Base-by-base conservation (phyloP, 2,113 vertebrate genomes). In the Zosterops hypoxanthus region DNA sequence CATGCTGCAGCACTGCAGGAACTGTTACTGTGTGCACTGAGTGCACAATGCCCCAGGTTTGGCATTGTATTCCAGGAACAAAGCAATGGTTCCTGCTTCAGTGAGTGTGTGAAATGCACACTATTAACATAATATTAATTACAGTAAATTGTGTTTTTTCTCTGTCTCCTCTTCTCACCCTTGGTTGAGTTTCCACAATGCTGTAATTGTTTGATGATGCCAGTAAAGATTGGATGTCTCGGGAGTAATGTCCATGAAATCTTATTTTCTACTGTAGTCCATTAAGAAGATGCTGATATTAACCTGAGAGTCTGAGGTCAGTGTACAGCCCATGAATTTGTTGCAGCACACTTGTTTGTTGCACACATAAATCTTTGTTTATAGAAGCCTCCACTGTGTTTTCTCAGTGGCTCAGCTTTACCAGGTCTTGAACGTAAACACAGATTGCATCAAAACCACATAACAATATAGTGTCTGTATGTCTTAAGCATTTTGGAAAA, bases 121-220 rank as follows among this genome's bases (percentile, higher is more conserved):
- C 19, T 59, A 52, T 63, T 64, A 91, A 56, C 34, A 25, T 50
- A 85, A 56, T 28, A 82, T 47, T 93, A 95, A 95, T 93, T 85
- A 29, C 14, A 72, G 46, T 57, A 78, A 86, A 81, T 41, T 25
- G 46, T 59, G 14, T 1, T 63, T 9, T 34, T 64, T 26, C 36
- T 69, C 3, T 49, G 21, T 86, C 39, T 88, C 34, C 47, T 23
- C 47, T 49, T 24, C 23, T 72, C 39, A 36, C 14, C 23, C n/a
- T 84, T 10, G 3, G 22, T 2, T 78, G 53, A 69, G 11, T 72
- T 87, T 49, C 49, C 53, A 15, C n/a, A 42, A 76, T 28, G 69
- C 29, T 94, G 39, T 76, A 82, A 91, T 89, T 89, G 61, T 53
- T 84, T 89, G 53, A 88, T 56, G 70, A 82, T 86, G 68, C 59